phyloP scores from a whole-genome alignment of 2,888 invertebrate genomes.

The Bhutanitis thaidina region DNA sequence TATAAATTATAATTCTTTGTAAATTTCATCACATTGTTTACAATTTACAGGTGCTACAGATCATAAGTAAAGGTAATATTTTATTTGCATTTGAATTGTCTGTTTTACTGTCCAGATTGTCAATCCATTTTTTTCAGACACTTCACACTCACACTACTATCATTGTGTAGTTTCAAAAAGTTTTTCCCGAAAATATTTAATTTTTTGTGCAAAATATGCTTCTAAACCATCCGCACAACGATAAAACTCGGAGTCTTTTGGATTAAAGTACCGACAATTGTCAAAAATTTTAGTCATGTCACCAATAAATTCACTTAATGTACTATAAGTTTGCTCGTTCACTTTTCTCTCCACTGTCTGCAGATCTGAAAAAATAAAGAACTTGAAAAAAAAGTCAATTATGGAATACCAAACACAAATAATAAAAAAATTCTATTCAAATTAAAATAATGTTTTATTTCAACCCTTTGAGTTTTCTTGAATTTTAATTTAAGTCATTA shows the following conservation, averaged over 20 bases:
- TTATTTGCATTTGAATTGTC: conserved; percentile 30
- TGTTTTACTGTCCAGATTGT: conserved; percentile 23
- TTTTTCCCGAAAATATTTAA: conserved; percentile 92
- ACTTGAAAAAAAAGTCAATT: no score
- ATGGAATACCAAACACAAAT: no score
- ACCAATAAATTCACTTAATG: conserved; percentile 96
- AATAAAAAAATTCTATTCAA: no score
- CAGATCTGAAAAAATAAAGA: conserved; percentile 84
- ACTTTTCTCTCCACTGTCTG: conserved; percentile 94
- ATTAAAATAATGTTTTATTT: no score
- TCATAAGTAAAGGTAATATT: conserved; percentile 40
- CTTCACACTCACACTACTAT: conserved; percentile 62
- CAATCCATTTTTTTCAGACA: conserved; percentile 32
- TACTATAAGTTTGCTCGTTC: conserved; percentile 89
- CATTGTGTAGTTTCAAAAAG: conserved; percentile 83
- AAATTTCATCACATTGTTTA: conserved; percentile 66
- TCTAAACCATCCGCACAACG: conserved; percentile 97
- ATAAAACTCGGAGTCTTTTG: conserved; percentile 96
- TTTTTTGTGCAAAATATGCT: conserved; percentile 96
- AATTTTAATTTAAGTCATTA: no score
- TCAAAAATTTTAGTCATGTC: conserved; percentile 99
- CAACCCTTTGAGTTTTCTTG: no score
- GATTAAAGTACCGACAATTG: conserved; percentile 98
- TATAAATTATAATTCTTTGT: conserved; percentile 63
- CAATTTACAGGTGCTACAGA: conserved; percentile 65